Evolutionary conservation across 1,140 invertebrate genomes (phyloP).

Genomic region (Trypoxylus dichotomus): DNA sequence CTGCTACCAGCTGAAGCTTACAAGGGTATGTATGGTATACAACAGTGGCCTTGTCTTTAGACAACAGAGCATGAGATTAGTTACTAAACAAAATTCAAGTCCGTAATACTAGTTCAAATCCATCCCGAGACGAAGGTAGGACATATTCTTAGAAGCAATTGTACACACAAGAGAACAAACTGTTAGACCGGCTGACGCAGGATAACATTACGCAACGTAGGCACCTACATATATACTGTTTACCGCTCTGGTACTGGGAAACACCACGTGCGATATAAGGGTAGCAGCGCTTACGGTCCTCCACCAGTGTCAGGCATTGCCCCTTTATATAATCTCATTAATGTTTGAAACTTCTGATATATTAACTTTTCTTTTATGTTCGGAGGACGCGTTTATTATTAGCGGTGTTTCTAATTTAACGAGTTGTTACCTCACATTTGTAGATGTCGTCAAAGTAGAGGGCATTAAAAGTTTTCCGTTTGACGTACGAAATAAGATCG

Average conservation of each 20-base stretch:
- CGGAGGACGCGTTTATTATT: not conserved
- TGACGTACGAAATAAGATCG: too few relatives aligned
- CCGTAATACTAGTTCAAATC: not conserved
- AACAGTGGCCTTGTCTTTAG: too few relatives aligned
- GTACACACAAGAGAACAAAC: not conserved
- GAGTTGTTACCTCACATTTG: not conserved
- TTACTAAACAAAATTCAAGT: too few relatives aligned
- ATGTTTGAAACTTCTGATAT: conserved; percentile 4
- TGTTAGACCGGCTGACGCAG: not conserved
- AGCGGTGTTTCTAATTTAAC: not conserved
- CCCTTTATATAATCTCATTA: conserved; percentile 3
- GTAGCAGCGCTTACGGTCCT: not conserved
- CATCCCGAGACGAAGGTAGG: not conserved
- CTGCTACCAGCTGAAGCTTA: too few relatives aligned
- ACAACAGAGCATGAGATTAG: too few relatives aligned
- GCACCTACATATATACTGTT: not conserved
- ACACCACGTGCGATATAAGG: not conserved
- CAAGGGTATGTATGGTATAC: too few relatives aligned
- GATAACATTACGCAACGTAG: not conserved
- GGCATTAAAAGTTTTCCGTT: not conserved
- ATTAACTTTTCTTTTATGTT: not conserved
- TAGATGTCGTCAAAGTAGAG: not conserved
- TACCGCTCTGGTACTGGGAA: not conserved
- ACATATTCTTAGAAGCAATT: not conserved
- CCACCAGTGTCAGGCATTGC: not conserved